Percentiles rank a stretch among this genome's conserved stretches.
Conservation (phyloP, 2,797 vertebrate species). For the Remorina albescens region DNA sequence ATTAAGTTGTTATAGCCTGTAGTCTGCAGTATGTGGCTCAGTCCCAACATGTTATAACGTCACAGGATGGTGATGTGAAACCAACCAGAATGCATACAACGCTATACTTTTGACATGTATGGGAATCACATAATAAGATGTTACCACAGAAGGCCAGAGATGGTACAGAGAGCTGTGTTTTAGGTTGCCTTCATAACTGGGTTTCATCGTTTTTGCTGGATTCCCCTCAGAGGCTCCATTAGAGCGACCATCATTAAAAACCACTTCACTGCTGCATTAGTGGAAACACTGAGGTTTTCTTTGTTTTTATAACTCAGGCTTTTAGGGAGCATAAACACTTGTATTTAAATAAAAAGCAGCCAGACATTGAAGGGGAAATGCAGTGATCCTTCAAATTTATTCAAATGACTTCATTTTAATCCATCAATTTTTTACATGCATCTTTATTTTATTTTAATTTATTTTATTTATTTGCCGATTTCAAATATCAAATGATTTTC, state of each 20-base stretch:
- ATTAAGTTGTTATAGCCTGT: not conserved
- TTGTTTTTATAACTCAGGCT: not conserved
- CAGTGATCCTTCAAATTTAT: not conserved
- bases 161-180: not conserved
- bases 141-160: not conserved
- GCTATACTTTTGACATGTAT: not conserved
- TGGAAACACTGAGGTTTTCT: not conserved
- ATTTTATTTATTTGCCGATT: too few relatives aligned
- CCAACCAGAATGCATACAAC: not conserved
- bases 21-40: not conserved
- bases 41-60: not conserved
- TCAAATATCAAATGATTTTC: not conserved
- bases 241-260: slow-evolving; percentile 6
- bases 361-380: not conserved
- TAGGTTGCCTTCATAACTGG: not conserved
- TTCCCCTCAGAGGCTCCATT: not conserved
- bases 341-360: not conserved
- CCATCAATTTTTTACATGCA: too few relatives aligned
- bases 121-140: not conserved
- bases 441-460: too few relatives aligned
- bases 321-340: slow-evolving; percentile 10
- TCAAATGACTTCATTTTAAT: not conserved
- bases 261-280: slow-evolving; percentile 21
- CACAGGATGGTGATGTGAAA: not conserved
- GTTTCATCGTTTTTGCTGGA: slow-evolving; percentile 1